A percentile compares a stretch with the other conserved stretches of the same genome.
phyloP scores from a whole-genome alignment of 2,888 invertebrate genomes.

The Opisthograptis luteolata region DNA sequence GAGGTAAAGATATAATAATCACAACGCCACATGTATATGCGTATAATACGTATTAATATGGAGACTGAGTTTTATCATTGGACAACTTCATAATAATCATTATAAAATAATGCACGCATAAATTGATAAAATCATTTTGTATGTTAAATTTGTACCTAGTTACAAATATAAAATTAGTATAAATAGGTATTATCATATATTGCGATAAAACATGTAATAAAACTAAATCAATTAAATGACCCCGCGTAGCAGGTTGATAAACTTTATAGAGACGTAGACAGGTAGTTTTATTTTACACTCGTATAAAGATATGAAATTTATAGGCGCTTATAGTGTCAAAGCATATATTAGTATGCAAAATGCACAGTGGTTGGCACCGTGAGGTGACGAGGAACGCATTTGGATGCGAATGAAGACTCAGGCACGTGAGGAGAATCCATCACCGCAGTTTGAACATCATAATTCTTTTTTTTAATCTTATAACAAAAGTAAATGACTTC shows the following conservation, averaged over 20 bases:
- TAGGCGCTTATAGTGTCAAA: conserved; percentile 35
- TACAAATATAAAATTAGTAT: too few relatives aligned
- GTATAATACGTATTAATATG: not conserved
- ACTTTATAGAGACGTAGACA: conserved; percentile 37
- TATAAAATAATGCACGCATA: not conserved
- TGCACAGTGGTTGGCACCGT: conserved; percentile 52
- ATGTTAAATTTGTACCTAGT: too few relatives aligned
- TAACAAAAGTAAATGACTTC: conserved; percentile 9
- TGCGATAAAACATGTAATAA: too few relatives aligned
- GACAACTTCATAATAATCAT: conserved; percentile 13
- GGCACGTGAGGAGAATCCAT: conserved; percentile 57
- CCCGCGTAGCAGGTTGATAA: conserved; percentile 42
- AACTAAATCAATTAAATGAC: too few relatives aligned
- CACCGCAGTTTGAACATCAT: conserved; percentile 2
- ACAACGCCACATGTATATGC: conserved; percentile 1
- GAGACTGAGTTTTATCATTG: conserved; percentile 8
- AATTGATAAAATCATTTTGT: too few relatives aligned
- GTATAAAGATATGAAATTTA: conserved; percentile 50
- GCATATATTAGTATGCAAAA: conserved; percentile 72
- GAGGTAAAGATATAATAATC: conserved; percentile 27
- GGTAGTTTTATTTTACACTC: conserved; percentile 43
- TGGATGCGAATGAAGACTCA: conserved; percentile 61
- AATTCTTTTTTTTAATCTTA: conserved; percentile 16
- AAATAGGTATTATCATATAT: too few relatives aligned
- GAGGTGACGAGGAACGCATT: conserved; percentile 77